These are phyloP conservation scores for Yoshiicerus persimilis DNA, from an alignment of 1,140 invertebrate genomes.

Conservation along the genomic window DNA sequence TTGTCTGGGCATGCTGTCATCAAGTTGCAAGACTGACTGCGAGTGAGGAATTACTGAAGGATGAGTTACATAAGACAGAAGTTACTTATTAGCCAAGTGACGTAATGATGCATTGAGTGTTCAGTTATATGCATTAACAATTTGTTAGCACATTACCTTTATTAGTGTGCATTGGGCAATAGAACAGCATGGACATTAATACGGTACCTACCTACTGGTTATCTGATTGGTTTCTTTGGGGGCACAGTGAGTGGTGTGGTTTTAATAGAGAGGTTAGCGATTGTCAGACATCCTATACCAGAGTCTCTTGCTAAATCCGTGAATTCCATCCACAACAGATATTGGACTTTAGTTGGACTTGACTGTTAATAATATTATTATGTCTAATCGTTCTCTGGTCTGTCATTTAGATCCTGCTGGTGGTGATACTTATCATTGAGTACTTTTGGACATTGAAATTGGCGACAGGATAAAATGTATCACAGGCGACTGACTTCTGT, in stretches of 20 bases:
- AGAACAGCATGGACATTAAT: neutral
- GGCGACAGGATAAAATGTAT: neutral
- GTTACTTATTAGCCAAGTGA: neutral
- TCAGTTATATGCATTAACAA: too few relatives aligned
- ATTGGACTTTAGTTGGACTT: neutral
- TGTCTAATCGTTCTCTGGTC: neutral
- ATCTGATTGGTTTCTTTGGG: neutral
- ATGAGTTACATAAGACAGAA: neutral
- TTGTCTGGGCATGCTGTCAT: neutral
- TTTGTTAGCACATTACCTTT: too few relatives aligned
- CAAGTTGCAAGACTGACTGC: neutral
- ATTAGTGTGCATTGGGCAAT: too few relatives aligned
- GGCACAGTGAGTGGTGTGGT: neutral
- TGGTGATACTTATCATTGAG: neutral
- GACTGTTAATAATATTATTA: neutral
- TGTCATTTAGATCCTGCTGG: neutral
- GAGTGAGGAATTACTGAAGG: neutral
- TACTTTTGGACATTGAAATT: neutral
- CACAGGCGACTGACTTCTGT: neutral
- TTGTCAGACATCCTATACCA: too few relatives aligned
- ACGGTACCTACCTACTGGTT: neutral
- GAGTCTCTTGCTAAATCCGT: too few relatives aligned
- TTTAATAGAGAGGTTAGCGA: too few relatives aligned
- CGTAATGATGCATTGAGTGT: neutral
- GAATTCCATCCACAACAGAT: too few relatives aligned